Conservation (phyloP, 2,797 vertebrate genomes). For the Clarias pachynema region DNA sequence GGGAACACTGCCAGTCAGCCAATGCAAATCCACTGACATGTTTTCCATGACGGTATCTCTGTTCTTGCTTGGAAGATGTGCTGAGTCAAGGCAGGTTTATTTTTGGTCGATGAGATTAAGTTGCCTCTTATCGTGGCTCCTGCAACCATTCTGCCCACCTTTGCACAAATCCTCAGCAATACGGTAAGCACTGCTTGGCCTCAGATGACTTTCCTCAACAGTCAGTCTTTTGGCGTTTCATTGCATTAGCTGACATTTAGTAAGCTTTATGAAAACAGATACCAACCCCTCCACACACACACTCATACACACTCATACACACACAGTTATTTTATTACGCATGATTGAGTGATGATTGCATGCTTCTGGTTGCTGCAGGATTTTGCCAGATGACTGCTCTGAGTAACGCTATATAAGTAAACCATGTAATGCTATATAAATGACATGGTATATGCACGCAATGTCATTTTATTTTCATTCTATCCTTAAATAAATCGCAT, state of each 20-base stretch:
- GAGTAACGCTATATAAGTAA: not conserved
- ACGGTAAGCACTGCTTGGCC: not conserved
- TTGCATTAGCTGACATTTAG: conserved; percentile 29
- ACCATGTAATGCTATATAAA: not conserved
- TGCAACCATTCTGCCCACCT: conserved; percentile 39
- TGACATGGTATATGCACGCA: not conserved
- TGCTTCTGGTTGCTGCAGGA: not conserved
- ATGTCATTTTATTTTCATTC: not conserved
- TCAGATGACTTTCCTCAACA: not conserved
- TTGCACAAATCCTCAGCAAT: conserved; percentile 22
- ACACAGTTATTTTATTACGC: not conserved
- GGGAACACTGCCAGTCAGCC: not conserved
- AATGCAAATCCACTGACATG: conserved; percentile 27
- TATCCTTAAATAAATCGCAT: not conserved
- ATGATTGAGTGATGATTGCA: conserved; percentile 12
- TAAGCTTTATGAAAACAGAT: conserved; percentile 27
- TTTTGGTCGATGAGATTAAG: conserved; percentile 37
- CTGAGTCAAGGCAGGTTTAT: conserved; percentile 49
- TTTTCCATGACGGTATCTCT: conserved; percentile 39
- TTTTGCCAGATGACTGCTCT: not conserved
- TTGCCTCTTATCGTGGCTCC: conserved; percentile 41
- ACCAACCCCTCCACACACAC: not conserved
- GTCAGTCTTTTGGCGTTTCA: conserved; percentile 20
- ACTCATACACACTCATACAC: conserved; percentile 12
- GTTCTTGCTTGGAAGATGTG: conserved; percentile 40